Base-by-base conservation (phyloP, 2,888 invertebrate species). In the Blastobasis adustella region DNA sequence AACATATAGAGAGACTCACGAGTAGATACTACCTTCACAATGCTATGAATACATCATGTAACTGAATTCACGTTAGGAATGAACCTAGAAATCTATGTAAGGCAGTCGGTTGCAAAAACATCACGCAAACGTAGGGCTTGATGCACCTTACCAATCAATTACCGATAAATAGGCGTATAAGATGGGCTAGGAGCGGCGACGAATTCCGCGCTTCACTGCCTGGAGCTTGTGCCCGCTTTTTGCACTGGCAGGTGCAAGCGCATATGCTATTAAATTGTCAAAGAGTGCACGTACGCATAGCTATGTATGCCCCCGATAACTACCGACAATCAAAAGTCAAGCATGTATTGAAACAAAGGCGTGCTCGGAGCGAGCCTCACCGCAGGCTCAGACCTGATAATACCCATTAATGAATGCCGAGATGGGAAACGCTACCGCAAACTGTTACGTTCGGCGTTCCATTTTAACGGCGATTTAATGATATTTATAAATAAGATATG, bases 211-310 rank as follows among this genome's bases (percentile, higher is more conserved):
- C 85, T 79, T 75, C 81, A 66, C 71, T 73, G 84, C 82, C 82
- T 77, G 81, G 81, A 85, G 86, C 87, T 81, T 83, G 85, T 74
- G 76, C 76, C 77, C 80, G 80, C 80, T 88, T 88, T 88, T 88
- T 88, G 86, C 84, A 82, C 61, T 56, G 78, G 84, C 87, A 88
- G 87, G 87, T 88, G 87, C 76, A 68, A 61, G 71, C 70, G 75
- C 85, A 86, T 86, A 84, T 86, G 88, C 85, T 85, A 85, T 88
- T 87, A 87, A 86, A 87, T 86, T 88, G 85, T 87, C 88, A 87
- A 87, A 86, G 84, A 76, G 71, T 72, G 76, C 77, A 78, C 71
- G 71, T 78, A 78, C 71, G 70, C 68, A 73, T 72, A 71, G 69
- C 73, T 67, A 67, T 71, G 65, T 73, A 66, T 66, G 62, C 67